These are phyloP conservation scores for Gastrophysa polygoni DNA, from an alignment of 2,888 invertebrate species.

Conservation along the genomic window DNA sequence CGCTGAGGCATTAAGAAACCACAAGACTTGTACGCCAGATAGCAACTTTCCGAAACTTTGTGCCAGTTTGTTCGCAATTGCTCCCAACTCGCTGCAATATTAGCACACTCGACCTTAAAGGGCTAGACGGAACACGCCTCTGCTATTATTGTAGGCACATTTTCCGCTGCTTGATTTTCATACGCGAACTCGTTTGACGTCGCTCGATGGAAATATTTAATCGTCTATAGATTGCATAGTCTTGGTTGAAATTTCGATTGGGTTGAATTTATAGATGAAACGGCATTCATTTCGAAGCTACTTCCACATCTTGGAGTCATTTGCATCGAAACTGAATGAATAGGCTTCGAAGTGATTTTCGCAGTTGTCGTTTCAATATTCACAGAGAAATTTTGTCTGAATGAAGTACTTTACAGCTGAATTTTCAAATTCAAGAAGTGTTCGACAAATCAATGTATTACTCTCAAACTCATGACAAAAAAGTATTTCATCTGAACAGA, in stretches of 20 bases:
- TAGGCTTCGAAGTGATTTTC: no score
- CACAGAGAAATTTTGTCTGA: no score
- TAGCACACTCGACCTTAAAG: constrained; percentile 42
- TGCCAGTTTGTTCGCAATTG: constrained; percentile 49
- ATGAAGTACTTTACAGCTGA: no score
- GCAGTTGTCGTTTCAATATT: no score
- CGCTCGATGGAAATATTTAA: neutral
- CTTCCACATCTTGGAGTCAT: no score
- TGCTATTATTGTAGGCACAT: constrained; percentile 17
- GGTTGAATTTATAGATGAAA: no score
- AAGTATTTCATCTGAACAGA: no score
- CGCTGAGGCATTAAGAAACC: constrained; percentile 55
- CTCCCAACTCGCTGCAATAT: constrained; percentile 45
- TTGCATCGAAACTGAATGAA: no score
- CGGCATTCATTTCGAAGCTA: no score
- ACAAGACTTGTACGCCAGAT: constrained; percentile 55
- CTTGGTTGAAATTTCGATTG: neutral
- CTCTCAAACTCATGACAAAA: no score
- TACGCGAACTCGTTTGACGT: neutral
- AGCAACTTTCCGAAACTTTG: constrained; percentile 52
- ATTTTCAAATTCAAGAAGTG: no score
- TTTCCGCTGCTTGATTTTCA: constrained; percentile 11
- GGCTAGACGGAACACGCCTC: constrained; percentile 20
- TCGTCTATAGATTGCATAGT: neutral
- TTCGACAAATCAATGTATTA: no score